Base-by-base conservation (phyloP, 2,113 vertebrate species). In the pig (Sus scrofa) region DNA sequence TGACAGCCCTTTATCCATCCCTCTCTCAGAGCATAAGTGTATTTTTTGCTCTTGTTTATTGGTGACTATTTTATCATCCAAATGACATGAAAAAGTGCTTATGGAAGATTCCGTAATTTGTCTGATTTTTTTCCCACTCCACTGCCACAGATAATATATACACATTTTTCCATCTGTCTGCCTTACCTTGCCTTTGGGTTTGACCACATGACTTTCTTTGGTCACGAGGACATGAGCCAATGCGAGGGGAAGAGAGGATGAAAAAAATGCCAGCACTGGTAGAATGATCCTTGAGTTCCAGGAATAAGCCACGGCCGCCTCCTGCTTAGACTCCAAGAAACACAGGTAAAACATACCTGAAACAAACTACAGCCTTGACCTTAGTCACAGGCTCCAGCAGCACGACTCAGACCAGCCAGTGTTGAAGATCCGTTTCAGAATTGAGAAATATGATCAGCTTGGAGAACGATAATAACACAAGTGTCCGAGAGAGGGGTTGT, bases 401-500 rank as follows among this genome's bases (percentile, higher is more conserved):
- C 44, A 16, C 11, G 34, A 22, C 20, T 52, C 32, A 71, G 39
- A 18, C 37, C 18, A 18, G 6, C 18, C 52, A 26, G 5, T 2
- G 2, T 37, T 1, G 0, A 52, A 3, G 12, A 24, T 6, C 1
- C 11, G 52, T 70, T 62, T 9, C 39, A 70, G n/a, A 58, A 68
- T 26, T 44, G 15, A 44, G 32, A 73, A 63, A 30, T 34, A 16
- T 86, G 54, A 30, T 93, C 63, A 52, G 7, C 0, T 34, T 30
- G 83, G 22, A 60, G 54, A 67, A 58, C 12, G 7, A 0, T 15
- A 6, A 39, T 10, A n/a, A 12, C 56, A 20, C 50, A 56, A 32
- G 15, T 83, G 37, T 15, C 56, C 7, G 10, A 37, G 0, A 37
- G 16, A 62, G 13, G 4, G 4, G 2, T 39, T 10, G 0, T 50